phyloP scores from a whole-genome alignment of 2,113 vertebrate species.

The Ia io region DNA sequence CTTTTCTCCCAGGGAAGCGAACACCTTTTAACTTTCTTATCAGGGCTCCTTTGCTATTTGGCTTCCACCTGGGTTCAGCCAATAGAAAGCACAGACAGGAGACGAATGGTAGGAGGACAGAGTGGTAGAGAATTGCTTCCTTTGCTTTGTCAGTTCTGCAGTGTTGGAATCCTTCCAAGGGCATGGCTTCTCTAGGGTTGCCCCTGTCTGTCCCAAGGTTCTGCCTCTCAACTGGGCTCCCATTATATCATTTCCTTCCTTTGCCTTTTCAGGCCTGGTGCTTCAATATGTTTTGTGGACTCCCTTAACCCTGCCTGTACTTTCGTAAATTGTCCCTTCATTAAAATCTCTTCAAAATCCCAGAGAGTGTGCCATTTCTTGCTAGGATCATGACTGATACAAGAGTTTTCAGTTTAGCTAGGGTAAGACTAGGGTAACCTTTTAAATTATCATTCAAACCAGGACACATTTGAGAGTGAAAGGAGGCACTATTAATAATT shows the following conservation, averaged over 20 bases:
- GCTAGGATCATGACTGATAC: not conserved
- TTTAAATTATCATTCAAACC: slow-evolving; percentile 5
- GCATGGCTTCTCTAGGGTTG: not conserved
- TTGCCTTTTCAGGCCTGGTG: not conserved
- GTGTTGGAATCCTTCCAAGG: not conserved
- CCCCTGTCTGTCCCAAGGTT: not conserved
- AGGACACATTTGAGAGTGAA: not conserved
- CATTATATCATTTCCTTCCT: not conserved
- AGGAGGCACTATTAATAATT: not conserved
- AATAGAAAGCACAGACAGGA: not conserved
- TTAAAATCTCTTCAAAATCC: not conserved
- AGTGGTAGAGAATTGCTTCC: not conserved
- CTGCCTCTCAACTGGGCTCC: not conserved
- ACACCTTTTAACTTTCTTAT: not conserved
- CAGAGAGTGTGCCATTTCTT: not conserved
- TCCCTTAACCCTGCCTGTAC: not conserved
- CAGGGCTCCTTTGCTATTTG: not conserved
- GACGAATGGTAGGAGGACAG: not conserved
- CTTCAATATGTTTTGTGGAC: not conserved
- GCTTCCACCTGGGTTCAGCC: not conserved
- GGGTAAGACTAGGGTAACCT: not conserved
- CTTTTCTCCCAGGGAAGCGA: not conserved
- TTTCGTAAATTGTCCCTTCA: not conserved
- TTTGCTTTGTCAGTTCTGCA: not conserved
- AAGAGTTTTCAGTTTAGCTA: not conserved